A percentile compares a stretch with the other conserved stretches of the same genome.
These are phyloP conservation scores for Geotrypetes seraphini DNA, from an alignment of 2,797 vertebrate genomes.

Conservation along the genomic window DNA sequence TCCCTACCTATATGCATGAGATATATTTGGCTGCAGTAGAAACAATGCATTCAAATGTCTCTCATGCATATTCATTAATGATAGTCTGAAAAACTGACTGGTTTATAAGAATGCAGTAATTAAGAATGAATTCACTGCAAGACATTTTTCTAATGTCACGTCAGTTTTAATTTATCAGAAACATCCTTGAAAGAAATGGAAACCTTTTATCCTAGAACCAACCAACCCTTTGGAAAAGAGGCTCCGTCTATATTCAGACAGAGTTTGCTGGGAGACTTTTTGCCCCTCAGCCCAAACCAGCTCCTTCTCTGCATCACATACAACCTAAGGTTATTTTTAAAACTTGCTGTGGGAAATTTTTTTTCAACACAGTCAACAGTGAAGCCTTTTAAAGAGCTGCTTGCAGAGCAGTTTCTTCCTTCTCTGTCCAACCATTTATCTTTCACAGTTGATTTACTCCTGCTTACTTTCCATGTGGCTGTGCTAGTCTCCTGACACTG, in stretches of 20 bases:
- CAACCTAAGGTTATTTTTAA: constrained; percentile 39
- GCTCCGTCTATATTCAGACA: constrained; percentile 1
- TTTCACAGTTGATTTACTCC: constrained; percentile 31
- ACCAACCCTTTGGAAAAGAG: too few species aligned
- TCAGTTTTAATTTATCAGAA: too few species aligned
- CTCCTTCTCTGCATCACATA: constrained; percentile 19
- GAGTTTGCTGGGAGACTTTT: neutral
- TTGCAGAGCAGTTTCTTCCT: constrained; percentile 31
- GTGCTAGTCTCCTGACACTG: constrained; percentile 8
- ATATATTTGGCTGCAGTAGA: too few species aligned
- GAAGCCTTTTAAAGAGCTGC: constrained; percentile 30
- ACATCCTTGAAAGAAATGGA: too few species aligned
- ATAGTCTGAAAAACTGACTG: too few species aligned
- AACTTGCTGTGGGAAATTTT: constrained; percentile 22
- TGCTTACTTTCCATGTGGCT: constrained; percentile 24
- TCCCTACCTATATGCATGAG: too few species aligned
- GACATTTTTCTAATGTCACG: too few species aligned
- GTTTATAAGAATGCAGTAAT: too few species aligned
- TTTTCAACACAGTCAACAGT: constrained; percentile 26
- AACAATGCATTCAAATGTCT: too few species aligned
- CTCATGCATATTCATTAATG: too few species aligned
- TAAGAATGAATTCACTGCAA: too few species aligned
- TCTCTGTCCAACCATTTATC: constrained; percentile 30
- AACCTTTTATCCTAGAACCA: too few species aligned
- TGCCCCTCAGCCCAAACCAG: neutral